Percentiles rank a stretch among this genome's conserved stretches.
Conservation (phyloP, 2,113 vertebrate genomes). For the Rhinolophus sinicus region DNA sequence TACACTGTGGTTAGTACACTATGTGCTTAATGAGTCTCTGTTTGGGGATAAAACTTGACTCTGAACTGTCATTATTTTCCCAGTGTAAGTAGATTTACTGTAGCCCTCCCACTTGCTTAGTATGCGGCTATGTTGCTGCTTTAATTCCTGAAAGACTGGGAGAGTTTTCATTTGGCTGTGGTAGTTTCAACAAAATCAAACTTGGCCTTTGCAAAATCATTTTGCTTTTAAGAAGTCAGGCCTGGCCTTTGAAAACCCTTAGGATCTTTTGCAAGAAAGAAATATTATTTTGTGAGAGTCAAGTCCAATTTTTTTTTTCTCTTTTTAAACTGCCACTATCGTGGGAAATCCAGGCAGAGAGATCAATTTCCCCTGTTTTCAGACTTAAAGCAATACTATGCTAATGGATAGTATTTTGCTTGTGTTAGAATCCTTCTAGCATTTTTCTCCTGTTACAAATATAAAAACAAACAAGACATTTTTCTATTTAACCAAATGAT, state of each 20-base stretch:
- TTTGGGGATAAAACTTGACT: slow-evolving; percentile 59
- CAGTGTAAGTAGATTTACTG: slow-evolving; percentile 38
- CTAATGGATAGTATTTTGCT: background rate
- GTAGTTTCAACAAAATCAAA: slow-evolving; percentile 65
- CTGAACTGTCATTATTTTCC: slow-evolving; percentile 55
- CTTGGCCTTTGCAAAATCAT: slow-evolving; percentile 54
- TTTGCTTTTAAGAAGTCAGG: slow-evolving; percentile 52
- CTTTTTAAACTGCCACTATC: background rate
- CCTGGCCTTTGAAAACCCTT: slow-evolving; percentile 34
- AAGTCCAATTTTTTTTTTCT: background rate
- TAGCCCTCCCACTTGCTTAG: background rate
- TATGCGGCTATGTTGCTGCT: background rate
- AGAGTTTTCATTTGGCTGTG: slow-evolving; percentile 34
- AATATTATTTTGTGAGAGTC: slow-evolving; percentile 52
- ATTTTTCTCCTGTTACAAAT: slow-evolving; percentile 27
- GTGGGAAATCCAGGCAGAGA: background rate
- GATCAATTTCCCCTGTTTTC: background rate
- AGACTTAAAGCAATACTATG: background rate
- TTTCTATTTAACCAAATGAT: background rate
- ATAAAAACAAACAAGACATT: background rate
- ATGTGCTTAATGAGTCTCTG: slow-evolving; percentile 65
- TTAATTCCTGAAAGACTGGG: slow-evolving; percentile 62
- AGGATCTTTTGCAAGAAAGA: slow-evolving; percentile 45
- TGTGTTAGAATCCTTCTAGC: background rate
- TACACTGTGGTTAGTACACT: slow-evolving; percentile 60